Percentiles rank a stretch among this genome's conserved stretches.
Conservation (phyloP, 2,113 vertebrate genomes). For the Panurus biarmicus region DNA sequence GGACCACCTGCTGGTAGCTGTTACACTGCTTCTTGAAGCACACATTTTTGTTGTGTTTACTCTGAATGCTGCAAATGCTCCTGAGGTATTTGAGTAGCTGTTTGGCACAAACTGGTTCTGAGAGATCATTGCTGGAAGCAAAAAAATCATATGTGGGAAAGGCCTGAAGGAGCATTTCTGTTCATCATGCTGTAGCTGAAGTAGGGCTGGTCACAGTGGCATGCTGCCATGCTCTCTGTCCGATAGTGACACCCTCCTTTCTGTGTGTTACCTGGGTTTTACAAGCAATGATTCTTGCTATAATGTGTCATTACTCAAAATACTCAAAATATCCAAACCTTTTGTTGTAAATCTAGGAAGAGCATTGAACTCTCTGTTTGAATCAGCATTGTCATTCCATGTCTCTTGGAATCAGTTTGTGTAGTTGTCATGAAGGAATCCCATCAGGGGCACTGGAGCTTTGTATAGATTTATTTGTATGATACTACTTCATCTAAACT, state of each 20-base stretch:
- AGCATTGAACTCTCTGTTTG: not conserved
- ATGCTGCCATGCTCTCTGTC: not conserved
- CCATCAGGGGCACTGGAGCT: not conserved
- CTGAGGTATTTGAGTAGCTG: not conserved
- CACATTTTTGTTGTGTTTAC: not conserved
- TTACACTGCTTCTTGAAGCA: not conserved
- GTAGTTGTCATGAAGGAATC: not conserved
- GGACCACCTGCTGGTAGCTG: not conserved
- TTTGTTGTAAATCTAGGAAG: not conserved
- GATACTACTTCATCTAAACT: not conserved
- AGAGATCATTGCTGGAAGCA: not conserved
- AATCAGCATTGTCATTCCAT: not conserved
- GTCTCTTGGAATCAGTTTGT: not conserved
- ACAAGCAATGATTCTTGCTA: not conserved
- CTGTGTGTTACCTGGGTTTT: not conserved
- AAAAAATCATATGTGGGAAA: not conserved
- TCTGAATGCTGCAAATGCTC: not conserved
- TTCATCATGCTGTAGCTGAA: not conserved
- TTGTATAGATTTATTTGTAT: not conserved
- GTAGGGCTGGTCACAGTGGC: not conserved
- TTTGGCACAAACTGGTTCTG: not conserved
- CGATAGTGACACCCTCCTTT: not conserved
- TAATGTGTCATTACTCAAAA: not conserved
- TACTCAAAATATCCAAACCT: not conserved
- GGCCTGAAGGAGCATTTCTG: not conserved